Evolutionary conservation across 92 coral and sea anemone genomes (phyloP).

Genomic region (Anthopleura xanthogrammica): DNA sequence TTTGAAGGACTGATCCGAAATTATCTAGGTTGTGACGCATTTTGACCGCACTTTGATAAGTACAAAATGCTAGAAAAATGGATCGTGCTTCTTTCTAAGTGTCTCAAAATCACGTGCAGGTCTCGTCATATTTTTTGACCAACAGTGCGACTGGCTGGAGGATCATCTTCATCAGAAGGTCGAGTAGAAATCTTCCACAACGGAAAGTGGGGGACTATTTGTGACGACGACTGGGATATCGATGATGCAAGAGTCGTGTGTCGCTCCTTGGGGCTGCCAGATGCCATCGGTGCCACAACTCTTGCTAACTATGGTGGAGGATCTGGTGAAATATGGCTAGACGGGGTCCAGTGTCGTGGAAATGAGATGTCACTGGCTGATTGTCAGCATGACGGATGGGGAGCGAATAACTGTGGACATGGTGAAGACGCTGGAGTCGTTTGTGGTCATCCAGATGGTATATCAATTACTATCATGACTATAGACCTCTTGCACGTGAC

Average conservation of each 20-base stretch:
- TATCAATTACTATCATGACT: too few relatives aligned
- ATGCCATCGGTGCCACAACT: not conserved
- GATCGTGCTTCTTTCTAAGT: too few relatives aligned
- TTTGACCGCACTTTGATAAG: too few relatives aligned
- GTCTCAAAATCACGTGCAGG: too few relatives aligned
- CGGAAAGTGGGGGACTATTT: not conserved
- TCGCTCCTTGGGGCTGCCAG: constrained; percentile 9
- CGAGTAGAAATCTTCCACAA: constrained; percentile 6
- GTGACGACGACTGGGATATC: not conserved
- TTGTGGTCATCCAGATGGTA: constrained; percentile 6
- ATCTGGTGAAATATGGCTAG: not conserved
- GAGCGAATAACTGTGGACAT: constrained; percentile 7
- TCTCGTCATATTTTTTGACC: not conserved
- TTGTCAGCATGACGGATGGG: not conserved
- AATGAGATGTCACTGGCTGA: not conserved
- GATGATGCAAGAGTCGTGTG: constrained; percentile 4
- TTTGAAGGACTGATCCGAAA: too few relatives aligned
- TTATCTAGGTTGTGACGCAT: too few relatives aligned
- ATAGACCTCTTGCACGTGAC: too few relatives aligned
- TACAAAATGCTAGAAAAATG: too few relatives aligned
- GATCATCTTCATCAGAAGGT: constrained; percentile 8
- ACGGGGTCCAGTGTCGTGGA: not conserved
- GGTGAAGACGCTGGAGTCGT: constrained; percentile 1
- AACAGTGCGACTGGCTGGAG: constrained; percentile 1
- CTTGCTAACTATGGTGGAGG: not conserved